Evolutionary conservation across 1,140 invertebrate species (phyloP), one percentile per base, ranked within the genome.

Genomic region (Ruditapes philippinarum): DNA sequence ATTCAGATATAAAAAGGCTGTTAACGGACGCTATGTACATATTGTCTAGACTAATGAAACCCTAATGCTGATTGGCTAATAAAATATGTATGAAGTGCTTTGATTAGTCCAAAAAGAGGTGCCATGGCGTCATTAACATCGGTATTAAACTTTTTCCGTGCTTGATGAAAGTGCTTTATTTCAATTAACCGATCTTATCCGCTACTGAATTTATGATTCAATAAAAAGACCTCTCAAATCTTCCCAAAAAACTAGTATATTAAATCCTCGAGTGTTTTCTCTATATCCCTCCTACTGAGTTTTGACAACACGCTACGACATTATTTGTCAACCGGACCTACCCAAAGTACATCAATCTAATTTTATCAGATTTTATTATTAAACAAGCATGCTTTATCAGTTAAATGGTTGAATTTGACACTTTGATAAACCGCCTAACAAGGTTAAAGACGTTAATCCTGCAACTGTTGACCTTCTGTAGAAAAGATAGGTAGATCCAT

Each of bases 281-380:
- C 22, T n/a, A 4, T 38, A 36, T 70, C 36, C 28, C 65, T 70
- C 65, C 65, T 22, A n/a, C 3, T 19, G 65, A 28, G 65, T 19
- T 28, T 38, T 38, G 65, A 28, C 65, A 31, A 36, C 33, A 12
- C 22, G n/a, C 33, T 22, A 38, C 14, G 25, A 38, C 36, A 31
- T n/a, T 70, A 70, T 70, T 70, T 70, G 65, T 70, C 65, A 70
- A 17, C 33, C 33, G 38, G 65, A 70, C 65, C 65, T 70, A 70
- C 65, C 33, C 65, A 38, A 25, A 40, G 65, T 70, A 40, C 65
- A 70, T 70, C 36, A 40, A 70, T 70, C 65, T 70, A 38, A 36
- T 19, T 70, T 70, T 70, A 70, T 70, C 65, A 19, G 65, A 70
- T 70, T 70, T 70, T 40, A 70, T 70, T 70, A 70, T 70, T 70